These are phyloP conservation scores for Verasper variegatus DNA, from an alignment of 2,113 vertebrate species.

Conservation along the genomic window DNA sequence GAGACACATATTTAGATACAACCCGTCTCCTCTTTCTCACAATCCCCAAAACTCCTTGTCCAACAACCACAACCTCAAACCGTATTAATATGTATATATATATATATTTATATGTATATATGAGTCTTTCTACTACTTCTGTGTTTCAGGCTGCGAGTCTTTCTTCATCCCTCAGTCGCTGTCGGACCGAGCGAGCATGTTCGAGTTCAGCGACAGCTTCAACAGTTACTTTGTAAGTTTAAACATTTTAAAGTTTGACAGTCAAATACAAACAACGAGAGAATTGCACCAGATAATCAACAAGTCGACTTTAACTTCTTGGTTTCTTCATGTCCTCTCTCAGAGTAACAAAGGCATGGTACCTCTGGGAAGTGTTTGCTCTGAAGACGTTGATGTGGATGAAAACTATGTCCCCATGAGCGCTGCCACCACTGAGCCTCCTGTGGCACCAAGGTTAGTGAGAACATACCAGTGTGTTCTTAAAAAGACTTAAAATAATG, in stretches of 20 bases:
- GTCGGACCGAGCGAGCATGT: conserved; percentile 67
- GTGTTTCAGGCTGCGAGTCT: conserved; percentile 48
- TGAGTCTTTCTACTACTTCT: background rate
- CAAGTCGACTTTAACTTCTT: background rate
- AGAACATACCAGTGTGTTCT: too few species aligned
- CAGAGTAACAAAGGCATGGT: conserved; percentile 76
- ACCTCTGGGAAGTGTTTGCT: conserved; percentile 65
- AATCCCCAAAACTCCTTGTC: too few species aligned
- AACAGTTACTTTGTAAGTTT: conserved; percentile 76
- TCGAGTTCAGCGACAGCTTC: conserved; percentile 79
- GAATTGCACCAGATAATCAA: background rate
- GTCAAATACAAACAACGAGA: background rate
- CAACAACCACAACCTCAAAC: too few species aligned
- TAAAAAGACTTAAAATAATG: too few species aligned
- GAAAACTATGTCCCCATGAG: conserved; percentile 78
- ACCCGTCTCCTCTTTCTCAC: too few species aligned
- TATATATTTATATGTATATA: too few species aligned
- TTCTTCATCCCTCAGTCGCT: conserved; percentile 34
- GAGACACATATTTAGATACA: too few species aligned
- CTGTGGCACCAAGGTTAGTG: conserved; percentile 47
- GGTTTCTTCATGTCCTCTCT: background rate
- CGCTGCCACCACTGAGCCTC: conserved; percentile 68
- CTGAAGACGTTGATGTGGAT: conserved; percentile 60
- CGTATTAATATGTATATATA: too few species aligned
- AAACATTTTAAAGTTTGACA: background rate